phyloP scores from a whole-genome alignment of 2,797 vertebrate species.

The Crax fasciolata region DNA sequence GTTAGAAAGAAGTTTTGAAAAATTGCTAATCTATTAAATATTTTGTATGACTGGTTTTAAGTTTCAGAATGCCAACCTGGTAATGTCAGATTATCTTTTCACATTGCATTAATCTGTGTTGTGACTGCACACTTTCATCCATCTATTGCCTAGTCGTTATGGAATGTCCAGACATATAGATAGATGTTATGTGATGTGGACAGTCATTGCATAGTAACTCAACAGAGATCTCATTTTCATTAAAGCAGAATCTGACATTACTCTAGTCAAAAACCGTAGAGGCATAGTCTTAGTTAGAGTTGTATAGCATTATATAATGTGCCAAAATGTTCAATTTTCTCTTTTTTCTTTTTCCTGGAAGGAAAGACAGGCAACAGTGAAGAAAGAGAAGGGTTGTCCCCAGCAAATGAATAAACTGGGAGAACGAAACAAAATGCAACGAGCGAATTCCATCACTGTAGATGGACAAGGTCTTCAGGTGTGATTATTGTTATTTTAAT shows the following conservation, averaged over 20 bases:
- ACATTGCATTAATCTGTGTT: slow-evolving; percentile 64
- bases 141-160: slow-evolving; percentile 58
- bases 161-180: slow-evolving; percentile 63
- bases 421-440: slow-evolving; percentile 91
- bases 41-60: background rate
- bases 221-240: slow-evolving; percentile 60
- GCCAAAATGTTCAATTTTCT: slow-evolving; percentile 27
- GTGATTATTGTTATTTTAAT: slow-evolving; percentile 48
- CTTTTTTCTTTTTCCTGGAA: slow-evolving; percentile 60
- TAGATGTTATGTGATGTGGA: slow-evolving; percentile 56
- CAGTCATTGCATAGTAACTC: slow-evolving; percentile 54
- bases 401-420: slow-evolving; percentile 85
- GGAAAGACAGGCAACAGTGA: slow-evolving; percentile 91
- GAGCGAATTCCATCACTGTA: slow-evolving; percentile 93
- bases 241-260: slow-evolving; percentile 19
- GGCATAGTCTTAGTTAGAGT: background rate
- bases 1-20: background rate
- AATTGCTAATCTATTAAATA: background rate
- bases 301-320: background rate
- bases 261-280: background rate
- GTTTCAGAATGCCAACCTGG: background rate
- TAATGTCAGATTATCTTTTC: slow-evolving; percentile 57
- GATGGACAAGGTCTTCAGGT: slow-evolving; percentile 97
- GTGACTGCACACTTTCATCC: slow-evolving; percentile 64
- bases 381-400: slow-evolving; percentile 86